Conservation (phyloP, 2,113 vertebrate genomes). For the Prunella fulvescens region DNA sequence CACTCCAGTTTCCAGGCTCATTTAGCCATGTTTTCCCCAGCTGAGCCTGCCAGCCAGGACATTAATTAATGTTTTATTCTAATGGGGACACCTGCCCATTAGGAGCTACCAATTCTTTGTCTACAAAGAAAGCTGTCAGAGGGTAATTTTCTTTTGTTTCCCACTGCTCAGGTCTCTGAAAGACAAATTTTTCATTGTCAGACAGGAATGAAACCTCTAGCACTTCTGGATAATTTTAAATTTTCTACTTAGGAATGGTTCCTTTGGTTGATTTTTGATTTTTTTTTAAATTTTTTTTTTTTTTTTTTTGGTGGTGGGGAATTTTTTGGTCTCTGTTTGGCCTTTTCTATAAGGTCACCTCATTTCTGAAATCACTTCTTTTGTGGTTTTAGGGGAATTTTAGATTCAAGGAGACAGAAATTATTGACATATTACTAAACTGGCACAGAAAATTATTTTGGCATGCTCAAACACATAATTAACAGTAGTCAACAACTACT, state of each 20-base stretch:
- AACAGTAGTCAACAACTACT: not conserved
- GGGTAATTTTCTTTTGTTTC: slow-evolving; percentile 31
- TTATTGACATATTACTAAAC: slow-evolving; percentile 10
- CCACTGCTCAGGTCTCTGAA: not conserved
- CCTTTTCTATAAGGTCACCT: not conserved
- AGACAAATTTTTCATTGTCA: not conserved
- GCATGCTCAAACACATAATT: not conserved
- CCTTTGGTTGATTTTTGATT: not conserved
- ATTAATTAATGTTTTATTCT: slow-evolving; percentile 57
- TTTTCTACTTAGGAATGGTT: not conserved
- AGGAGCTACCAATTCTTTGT: not conserved
- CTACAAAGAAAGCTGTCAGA: not conserved
- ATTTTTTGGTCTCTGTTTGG: not conserved
- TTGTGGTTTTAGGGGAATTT: not conserved
- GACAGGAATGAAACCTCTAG: not conserved
- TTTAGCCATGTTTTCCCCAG: slow-evolving; percentile 29
- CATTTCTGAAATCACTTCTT: slow-evolving; percentile 13
- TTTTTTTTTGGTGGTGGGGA: not conserved
- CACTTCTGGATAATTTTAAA: not conserved
- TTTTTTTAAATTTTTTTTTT: not conserved
- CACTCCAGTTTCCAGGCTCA: not conserved
- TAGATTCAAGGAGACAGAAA: not conserved
- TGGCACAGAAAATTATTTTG: slow-evolving; percentile 1
- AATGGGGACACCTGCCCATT: slow-evolving; percentile 50
- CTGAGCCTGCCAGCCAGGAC: slow-evolving; percentile 20